These are phyloP conservation scores for Microtus montanus DNA, from an alignment of 2,113 vertebrate genomes.

Conservation along the genomic window DNA sequence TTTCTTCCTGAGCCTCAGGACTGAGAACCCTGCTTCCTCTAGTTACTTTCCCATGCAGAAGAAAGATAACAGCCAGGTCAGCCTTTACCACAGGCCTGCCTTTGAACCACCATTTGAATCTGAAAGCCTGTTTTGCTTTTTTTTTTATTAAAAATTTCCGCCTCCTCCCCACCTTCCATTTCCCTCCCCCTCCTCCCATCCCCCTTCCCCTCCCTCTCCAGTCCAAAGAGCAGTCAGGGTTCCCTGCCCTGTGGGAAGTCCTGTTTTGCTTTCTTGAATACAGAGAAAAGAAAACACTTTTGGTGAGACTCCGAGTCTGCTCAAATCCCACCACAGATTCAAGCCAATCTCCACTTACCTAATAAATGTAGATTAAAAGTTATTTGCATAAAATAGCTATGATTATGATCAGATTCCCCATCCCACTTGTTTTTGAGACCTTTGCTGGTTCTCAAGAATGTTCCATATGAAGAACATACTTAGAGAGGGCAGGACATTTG, in stretches of 20 bases:
- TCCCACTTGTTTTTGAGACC: not conserved
- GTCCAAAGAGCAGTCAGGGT: no score
- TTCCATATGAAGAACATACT: slow-evolving; percentile 29
- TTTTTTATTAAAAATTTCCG: no score
- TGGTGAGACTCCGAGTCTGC: not conserved
- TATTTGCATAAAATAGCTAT: slow-evolving; percentile 48
- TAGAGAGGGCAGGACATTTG: slow-evolving; percentile 36
- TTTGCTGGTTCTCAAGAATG: not conserved
- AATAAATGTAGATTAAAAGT: slow-evolving; percentile 28
- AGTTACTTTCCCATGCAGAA: not conserved
- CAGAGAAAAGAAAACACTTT: not conserved
- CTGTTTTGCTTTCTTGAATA: slow-evolving; percentile 13
- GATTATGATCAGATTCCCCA: not conserved
- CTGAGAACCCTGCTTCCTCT: not conserved
- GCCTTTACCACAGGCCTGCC: not conserved
- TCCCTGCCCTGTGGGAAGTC: no score
- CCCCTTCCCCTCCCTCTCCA: no score
- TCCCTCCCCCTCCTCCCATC: no score
- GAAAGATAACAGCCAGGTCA: not conserved
- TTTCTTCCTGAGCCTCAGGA: not conserved
- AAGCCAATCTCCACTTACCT: not conserved
- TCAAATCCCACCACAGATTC: slow-evolving; percentile 16
- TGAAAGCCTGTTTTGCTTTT: slow-evolving; percentile 29
- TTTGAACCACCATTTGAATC: not conserved
- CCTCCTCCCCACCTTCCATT: no score